Evolutionary conservation across 2,797 vertebrate species (phyloP).

Genomic region (Sebastes reedi): DNA sequence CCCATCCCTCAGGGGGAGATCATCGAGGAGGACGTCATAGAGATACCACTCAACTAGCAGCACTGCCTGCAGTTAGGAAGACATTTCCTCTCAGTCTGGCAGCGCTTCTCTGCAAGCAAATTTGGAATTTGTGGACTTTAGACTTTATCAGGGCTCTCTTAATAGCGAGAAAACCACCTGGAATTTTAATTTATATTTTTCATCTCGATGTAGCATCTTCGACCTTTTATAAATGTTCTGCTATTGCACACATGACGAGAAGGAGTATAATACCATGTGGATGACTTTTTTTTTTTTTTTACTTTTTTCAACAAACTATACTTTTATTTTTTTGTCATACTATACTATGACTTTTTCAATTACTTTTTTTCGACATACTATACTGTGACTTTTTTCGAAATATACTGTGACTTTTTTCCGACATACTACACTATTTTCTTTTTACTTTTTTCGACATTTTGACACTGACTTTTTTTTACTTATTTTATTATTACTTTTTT

Average conservation of each 20-base stretch:
- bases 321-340: too few species aligned
- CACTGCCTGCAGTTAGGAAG: not conserved
- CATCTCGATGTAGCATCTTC: not conserved
- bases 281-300: not conserved
- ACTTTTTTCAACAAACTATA: too few species aligned
- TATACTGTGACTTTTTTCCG: too few species aligned
- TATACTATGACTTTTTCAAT: too few species aligned
- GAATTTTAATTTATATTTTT: constrained; percentile 4
- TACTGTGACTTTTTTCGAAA: too few species aligned
- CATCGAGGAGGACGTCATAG: constrained; percentile 83
- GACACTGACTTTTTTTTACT: too few species aligned
- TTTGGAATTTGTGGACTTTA: not conserved
- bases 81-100: not conserved
- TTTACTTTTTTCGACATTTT: too few species aligned
- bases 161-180: not conserved
- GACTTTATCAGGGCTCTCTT: not conserved
- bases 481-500: too few species aligned
- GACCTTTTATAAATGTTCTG: not conserved
- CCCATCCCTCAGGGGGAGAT: constrained; percentile 76
- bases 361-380: too few species aligned
- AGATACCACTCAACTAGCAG: constrained; percentile 76
- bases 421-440: too few species aligned
- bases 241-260: not conserved
- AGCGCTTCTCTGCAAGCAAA: not conserved
- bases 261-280: not conserved